These are phyloP conservation scores for Dicrurus megarhynchus DNA, from an alignment of 2,113 vertebrate species.

Conservation along the genomic window DNA sequence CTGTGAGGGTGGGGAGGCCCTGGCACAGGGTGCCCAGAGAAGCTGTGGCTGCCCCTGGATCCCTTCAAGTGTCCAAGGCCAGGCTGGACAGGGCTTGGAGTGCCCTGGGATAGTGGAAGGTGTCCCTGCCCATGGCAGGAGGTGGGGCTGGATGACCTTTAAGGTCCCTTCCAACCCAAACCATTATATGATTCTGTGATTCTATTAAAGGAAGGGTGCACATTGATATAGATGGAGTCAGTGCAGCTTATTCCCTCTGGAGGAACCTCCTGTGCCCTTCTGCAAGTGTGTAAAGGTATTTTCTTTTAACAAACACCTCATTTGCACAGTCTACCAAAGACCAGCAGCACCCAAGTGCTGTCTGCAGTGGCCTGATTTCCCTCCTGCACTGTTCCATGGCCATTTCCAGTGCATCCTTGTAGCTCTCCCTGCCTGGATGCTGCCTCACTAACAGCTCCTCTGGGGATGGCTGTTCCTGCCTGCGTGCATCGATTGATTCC, in stretches of 20 bases:
- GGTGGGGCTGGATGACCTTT: no score
- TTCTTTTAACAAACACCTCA: not conserved
- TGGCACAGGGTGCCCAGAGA: not conserved
- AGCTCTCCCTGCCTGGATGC: not conserved
- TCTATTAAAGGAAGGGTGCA: not conserved
- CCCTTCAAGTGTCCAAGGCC: not conserved
- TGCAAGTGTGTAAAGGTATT: not conserved
- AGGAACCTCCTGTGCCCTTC: not conserved
- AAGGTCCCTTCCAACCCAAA: not conserved
- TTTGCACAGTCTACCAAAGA: not conserved
- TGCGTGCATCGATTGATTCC: rapidly evolving
- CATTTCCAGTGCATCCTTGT: not conserved
- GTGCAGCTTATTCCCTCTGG: not conserved
- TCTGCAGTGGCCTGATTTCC: not conserved
- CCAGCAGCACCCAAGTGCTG: not conserved
- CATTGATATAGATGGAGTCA: not conserved
- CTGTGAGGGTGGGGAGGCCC: not conserved
- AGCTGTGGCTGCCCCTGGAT: not conserved
- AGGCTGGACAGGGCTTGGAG: not conserved
- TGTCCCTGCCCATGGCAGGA: not conserved
- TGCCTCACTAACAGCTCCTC: not conserved
- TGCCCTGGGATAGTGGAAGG: not conserved
- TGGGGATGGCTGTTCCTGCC: not conserved
- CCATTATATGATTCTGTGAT: not conserved
- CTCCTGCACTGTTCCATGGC: not conserved